Evolutionary conservation across 2,113 vertebrate species (phyloP), one percentile per base, ranked within the genome.

Genomic region (Sapayoa aenigma): DNA sequence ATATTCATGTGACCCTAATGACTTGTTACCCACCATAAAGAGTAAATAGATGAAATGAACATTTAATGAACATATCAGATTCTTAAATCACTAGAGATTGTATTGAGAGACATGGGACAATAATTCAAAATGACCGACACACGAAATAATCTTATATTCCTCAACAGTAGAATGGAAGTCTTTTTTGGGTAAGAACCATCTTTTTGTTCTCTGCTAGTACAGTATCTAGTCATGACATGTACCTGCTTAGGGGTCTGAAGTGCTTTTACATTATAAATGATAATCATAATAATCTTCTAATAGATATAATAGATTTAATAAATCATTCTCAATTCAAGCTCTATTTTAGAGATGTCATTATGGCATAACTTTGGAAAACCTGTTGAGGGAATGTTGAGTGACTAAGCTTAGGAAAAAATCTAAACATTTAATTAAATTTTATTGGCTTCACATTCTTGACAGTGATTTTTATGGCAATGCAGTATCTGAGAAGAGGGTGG

Each of bases 331-430:
- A 75, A 71, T 84, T 83, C 62, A 94, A 76, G 82, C 58, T 87
- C 71, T 69, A 56, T 83, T 90, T 96, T 91, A 88, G 74, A 80
- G 53, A 41, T 80, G 58, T 47, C 37, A 62, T 91, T 93, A 87
- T 56, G 79, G 44, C 53, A 85, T 42, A 59, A 42, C 17, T 47
- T 19, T 84, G 77, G 89, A 93, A 91, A 76, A 37, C 68, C 53
- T 89, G 19, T 56, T 90, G 75, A 92, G 75, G 58, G 25, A 79
- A 62, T 66, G 25, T 76, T 39, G 63, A 82, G 8, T 79, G 66
- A 90, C 84, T 82, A 56, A 60, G 31, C 31, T 74, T 53, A 60
- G 37, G 62, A 84, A 95, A 90, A 83, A 49, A 8, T 6, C 27
- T 75, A 62, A 90, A 75, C 0, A 0, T 87, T 94, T 93, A 91